These are phyloP conservation scores for Jacana jacana DNA, from an alignment of 2,113 vertebrate genomes.

Conservation along the genomic window DNA sequence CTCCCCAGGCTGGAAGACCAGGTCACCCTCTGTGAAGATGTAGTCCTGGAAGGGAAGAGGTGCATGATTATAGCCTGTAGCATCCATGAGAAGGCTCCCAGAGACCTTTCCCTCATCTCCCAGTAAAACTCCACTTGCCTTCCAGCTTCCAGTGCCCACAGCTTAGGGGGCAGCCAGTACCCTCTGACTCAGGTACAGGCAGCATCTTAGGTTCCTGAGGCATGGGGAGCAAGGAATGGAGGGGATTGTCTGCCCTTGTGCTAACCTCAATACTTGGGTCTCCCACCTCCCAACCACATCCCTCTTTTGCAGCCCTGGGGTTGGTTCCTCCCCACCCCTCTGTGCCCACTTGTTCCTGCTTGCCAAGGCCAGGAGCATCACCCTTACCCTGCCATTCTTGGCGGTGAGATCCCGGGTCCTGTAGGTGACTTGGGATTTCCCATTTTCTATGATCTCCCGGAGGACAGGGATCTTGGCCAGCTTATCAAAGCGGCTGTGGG, in stretches of 20 bases:
- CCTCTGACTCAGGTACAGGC: neutral
- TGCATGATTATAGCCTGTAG: rapidly evolving
- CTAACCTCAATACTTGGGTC: neutral
- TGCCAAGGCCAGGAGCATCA: neutral
- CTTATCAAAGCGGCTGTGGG: conserved; percentile 83
- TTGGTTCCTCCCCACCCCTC: neutral
- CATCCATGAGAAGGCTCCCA: neutral
- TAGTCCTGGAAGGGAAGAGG: conserved; percentile 82
- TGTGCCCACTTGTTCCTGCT: neutral
- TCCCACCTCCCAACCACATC: neutral
- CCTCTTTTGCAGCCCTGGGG: neutral
- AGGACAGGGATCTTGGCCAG: conserved; percentile 86
- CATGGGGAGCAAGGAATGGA: neutral
- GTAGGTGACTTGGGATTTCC: conserved; percentile 90
- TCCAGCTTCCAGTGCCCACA: neutral
- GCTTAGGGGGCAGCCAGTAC: neutral
- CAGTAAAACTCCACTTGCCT: neutral
- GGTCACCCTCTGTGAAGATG: conserved; percentile 82
- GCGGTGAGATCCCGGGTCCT: conserved; percentile 87
- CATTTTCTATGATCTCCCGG: conserved; percentile 85
- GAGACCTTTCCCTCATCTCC: neutral
- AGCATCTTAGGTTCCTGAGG: neutral
- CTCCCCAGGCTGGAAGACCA: conserved; percentile 85
- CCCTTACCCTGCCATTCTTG: conserved; percentile 85
- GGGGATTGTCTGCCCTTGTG: neutral